These are phyloP conservation scores for Mystacides longicornis DNA, from an alignment of 2,888 invertebrate species.

Conservation along the genomic window DNA sequence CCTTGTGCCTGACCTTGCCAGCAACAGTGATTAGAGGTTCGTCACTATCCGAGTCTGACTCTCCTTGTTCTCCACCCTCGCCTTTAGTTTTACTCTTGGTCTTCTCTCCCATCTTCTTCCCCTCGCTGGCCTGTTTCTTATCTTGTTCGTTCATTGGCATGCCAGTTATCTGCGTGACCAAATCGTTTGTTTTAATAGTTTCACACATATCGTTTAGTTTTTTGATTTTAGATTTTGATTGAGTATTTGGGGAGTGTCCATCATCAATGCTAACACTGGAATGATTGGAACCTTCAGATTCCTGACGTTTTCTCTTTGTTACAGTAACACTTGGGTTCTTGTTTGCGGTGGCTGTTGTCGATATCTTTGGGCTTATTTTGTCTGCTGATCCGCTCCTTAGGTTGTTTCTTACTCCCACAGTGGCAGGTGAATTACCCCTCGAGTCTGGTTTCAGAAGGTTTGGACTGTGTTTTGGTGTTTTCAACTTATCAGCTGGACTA, in stretches of 20 bases:
- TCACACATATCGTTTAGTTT: constrained; percentile 24
- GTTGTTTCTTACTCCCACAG: constrained; percentile 33
- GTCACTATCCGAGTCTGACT: constrained; percentile 71
- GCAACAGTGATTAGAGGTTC: constrained; percentile 68
- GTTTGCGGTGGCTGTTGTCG: constrained; percentile 18
- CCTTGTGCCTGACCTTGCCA: constrained; percentile 56
- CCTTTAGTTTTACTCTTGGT: neutral
- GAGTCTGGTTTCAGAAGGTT: constrained; percentile 34
- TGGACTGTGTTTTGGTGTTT: constrained; percentile 44
- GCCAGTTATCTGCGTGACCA: constrained; percentile 29
- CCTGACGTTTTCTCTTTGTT: constrained; percentile 67
- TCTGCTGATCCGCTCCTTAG: constrained; percentile 38
- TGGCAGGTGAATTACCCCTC: constrained; percentile 39
- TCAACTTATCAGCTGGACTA: constrained; percentile 53
- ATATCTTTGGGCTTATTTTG: constrained; percentile 36
- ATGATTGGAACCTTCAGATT: constrained; percentile 67
- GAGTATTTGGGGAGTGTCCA: constrained; percentile 37
- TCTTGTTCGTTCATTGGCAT: constrained; percentile 13
- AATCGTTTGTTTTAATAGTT: constrained; percentile 36
- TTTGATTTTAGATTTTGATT: constrained; percentile 28
- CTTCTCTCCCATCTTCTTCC: constrained; percentile 22
- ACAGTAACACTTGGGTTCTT: constrained; percentile 30
- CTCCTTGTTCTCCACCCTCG: constrained; percentile 37
- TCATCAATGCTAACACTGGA: constrained; percentile 57
- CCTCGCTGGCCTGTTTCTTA: constrained; percentile 11